A percentile compares a stretch with the other conserved stretches of the same genome.
phyloP scores from a whole-genome alignment of 2,797 vertebrate genomes.

The Eurystomus glaucurus region DNA sequence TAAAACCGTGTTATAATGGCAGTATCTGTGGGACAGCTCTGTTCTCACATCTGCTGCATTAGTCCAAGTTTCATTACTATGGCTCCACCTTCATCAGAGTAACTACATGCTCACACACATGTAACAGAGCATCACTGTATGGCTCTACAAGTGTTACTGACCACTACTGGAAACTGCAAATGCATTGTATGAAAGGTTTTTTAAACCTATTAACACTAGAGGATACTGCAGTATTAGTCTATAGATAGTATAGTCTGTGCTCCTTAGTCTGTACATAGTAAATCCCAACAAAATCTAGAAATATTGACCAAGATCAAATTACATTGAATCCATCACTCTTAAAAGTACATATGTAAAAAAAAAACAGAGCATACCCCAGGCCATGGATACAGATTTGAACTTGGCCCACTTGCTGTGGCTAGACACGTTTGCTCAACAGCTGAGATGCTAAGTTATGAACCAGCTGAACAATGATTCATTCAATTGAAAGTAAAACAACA shows the following conservation, averaged over 20 bases:
- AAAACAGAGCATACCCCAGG: not conserved
- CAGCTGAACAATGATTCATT: not conserved
- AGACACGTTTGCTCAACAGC: not conserved
- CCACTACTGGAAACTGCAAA: not conserved
- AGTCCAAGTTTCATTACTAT: not conserved
- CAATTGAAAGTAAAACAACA: not conserved
- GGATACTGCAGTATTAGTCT: not conserved
- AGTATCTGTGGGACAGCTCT: not conserved
- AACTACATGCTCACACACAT: not conserved
- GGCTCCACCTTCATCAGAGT: not conserved
- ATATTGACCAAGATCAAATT: not conserved
- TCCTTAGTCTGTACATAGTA: not conserved
- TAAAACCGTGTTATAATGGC: not conserved
- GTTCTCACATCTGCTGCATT: not conserved
- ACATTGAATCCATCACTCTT: not conserved
- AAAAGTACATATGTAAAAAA: not conserved
- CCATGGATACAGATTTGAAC: not conserved
- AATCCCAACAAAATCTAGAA: not conserved
- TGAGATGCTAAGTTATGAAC: not conserved
- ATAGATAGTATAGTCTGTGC: fast-evolving
- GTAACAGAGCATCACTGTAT: not conserved
- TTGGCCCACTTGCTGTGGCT: not conserved
- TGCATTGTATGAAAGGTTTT: not conserved
- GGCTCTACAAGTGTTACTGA: not conserved
- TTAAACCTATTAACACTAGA: not conserved